Evolutionary conservation across 2,797 vertebrate species (phyloP).

Genomic region (Epinephelus coioides): DNA sequence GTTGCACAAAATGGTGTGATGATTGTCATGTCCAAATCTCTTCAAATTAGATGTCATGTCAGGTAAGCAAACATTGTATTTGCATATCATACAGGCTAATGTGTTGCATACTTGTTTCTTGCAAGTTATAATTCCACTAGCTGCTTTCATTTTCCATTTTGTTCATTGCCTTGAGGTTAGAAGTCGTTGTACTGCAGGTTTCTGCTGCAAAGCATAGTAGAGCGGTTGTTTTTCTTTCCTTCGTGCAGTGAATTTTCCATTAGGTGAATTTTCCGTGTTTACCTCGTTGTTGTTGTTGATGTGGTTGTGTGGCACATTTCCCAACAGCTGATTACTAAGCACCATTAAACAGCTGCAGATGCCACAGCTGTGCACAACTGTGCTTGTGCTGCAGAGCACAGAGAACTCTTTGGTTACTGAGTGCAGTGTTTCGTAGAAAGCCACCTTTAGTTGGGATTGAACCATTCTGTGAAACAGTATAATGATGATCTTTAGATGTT

Average conservation of each 20-base stretch:
- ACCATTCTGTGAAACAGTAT: conserved; percentile 14
- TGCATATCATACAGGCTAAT: neutral
- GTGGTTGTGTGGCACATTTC: conserved; percentile 56
- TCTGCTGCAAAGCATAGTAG: conserved; percentile 23
- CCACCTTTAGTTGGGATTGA: neutral
- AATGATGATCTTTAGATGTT: conserved; percentile 22
- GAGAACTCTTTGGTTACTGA: conserved; percentile 15
- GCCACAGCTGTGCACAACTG: conserved; percentile 56
- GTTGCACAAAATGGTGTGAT: neutral
- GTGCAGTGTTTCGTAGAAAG: conserved; percentile 25
- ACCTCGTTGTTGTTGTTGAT: conserved; percentile 60
- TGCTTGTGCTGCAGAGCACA: conserved; percentile 28
- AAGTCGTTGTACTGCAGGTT: conserved; percentile 29
- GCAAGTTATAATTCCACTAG: neutral
- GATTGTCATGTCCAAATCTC: neutral
- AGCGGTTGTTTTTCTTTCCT: conserved; percentile 52
- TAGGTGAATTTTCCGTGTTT: conserved; percentile 79
- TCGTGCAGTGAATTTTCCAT: conserved; percentile 77
- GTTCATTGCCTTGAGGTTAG: conserved; percentile 31
- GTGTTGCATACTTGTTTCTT: conserved; percentile 2
- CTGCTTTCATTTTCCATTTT: conserved; percentile 41
- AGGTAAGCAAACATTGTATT: neutral
- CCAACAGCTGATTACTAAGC: conserved; percentile 66
- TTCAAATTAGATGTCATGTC: neutral
- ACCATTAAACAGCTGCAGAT: conserved; percentile 74